Percentiles rank a stretch among this genome's conserved stretches.
Evolutionary conservation across 2,888 invertebrate genomes (phyloP).

Genomic region (Operophtera brumata): DNA sequence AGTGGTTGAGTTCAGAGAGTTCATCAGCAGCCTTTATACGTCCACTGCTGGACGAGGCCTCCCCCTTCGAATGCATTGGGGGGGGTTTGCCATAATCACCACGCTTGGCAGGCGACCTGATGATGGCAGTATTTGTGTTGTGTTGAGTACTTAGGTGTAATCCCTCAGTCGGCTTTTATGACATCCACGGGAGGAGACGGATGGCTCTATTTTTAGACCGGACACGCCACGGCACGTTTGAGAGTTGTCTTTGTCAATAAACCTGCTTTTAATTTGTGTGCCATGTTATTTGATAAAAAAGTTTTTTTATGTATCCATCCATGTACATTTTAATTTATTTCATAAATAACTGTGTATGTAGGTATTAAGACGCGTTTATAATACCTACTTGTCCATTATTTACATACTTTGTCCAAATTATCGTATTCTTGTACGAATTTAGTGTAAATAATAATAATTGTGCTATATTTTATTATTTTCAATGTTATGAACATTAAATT

Average conservation of each 20-base stretch:
- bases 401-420: constrained; percentile 9
- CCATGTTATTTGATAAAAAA: constrained; percentile 20
- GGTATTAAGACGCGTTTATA: neutral
- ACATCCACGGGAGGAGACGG: too few species aligned
- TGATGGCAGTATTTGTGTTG: too few species aligned
- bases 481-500: constrained; percentile 27
- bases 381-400: constrained; percentile 11
- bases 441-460: constrained; percentile 2
- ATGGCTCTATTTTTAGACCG: too few species aligned
- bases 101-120: too few species aligned
- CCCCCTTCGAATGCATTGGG: too few species aligned
- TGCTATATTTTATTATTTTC: neutral
- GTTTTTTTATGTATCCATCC: neutral
- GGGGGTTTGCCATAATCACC: too few species aligned
- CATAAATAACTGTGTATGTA: neutral
- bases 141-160: too few species aligned
- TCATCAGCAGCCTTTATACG: too few species aligned
- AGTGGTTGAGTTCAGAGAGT: too few species aligned
- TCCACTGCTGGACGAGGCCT: too few species aligned
- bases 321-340: neutral
- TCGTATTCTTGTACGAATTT: neutral
- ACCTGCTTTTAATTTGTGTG: constrained; percentile 2
- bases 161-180: too few species aligned
- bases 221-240: too few species aligned
- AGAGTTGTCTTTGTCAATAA: neutral